These are phyloP conservation scores for Ambastaia sidthimunki DNA, from an alignment of 2,797 vertebrate genomes.

Conservation along the genomic window DNA sequence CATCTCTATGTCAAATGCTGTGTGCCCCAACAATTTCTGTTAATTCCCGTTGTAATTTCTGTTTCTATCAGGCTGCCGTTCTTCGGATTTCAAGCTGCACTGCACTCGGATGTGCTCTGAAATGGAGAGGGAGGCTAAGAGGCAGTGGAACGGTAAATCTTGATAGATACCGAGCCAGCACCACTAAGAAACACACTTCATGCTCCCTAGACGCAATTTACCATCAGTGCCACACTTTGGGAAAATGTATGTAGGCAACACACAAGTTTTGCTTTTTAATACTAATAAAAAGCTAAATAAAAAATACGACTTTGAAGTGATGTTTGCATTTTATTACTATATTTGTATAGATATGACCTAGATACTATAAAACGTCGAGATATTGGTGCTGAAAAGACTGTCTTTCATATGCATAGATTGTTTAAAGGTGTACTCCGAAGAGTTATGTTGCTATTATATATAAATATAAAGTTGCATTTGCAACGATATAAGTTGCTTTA, in stretches of 20 bases:
- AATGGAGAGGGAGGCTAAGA: conserved; percentile 57
- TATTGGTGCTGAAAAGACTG: too few species aligned
- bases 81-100: conserved; percentile 57
- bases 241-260: neutral
- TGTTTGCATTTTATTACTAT: neutral
- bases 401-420: too few species aligned
- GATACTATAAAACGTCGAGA: neutral
- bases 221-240: conserved; percentile 4
- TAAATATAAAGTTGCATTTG: too few species aligned
- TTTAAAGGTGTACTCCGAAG: too few species aligned
- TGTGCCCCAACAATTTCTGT: conserved; percentile 55
- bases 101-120: conserved; percentile 50
- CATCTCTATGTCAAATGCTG: conserved; percentile 50
- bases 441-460: too few species aligned
- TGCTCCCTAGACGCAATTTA: conserved; percentile 35
- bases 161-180: conserved; percentile 53
- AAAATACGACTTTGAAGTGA: neutral
- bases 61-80: conserved; percentile 53
- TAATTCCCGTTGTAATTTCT: conserved; percentile 64
- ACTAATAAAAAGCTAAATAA: neutral
- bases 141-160: conserved; percentile 57
- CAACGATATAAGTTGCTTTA: neutral
- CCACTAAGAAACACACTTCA: conserved; percentile 32
- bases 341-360: neutral
- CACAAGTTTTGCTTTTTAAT: conserved; percentile 6